Conservation (phyloP, 1,140 invertebrate species). For the Solen grandis region DNA sequence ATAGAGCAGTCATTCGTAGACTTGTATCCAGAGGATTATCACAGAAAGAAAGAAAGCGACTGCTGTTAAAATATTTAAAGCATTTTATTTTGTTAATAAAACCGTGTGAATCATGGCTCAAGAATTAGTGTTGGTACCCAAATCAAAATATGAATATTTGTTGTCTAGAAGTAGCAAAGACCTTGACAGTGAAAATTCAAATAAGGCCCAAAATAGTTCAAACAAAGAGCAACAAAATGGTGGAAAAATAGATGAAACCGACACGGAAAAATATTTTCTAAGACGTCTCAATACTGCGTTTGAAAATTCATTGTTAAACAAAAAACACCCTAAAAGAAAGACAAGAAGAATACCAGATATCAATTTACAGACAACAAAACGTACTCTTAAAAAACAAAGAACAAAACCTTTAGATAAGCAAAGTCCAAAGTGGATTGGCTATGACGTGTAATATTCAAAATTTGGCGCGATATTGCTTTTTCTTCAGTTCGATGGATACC, state of each 20-base stretch:
- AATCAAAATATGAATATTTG: no score
- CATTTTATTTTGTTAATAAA: conserved; percentile 31
- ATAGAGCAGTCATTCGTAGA: conserved; percentile 21
- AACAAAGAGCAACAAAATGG: background rate
- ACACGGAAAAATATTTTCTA: conserved; percentile 12
- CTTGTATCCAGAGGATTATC: conserved; percentile 48
- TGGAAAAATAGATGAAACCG: background rate
- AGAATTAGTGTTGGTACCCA: no score
- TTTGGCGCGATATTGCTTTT: no score
- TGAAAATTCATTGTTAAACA: conserved; percentile 13
- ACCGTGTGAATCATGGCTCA: no score
- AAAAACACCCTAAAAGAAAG: conserved; percentile 3
- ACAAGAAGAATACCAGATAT: conserved; percentile 5
- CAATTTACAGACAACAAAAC: background rate
- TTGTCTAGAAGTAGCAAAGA: no score
- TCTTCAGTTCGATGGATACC: background rate
- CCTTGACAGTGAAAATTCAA: no score
- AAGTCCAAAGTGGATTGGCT: background rate
- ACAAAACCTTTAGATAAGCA: background rate
- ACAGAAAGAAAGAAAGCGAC: conserved; percentile 2
- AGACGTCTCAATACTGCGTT: conserved; percentile 4
- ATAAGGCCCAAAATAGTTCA: no score
- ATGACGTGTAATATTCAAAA: background rate
- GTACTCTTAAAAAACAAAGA: background rate
- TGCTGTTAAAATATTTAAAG: conserved; percentile 32